Percentiles rank a stretch among this genome's conserved stretches.
Conservation (phyloP, 1,140 invertebrate species). For the Drosophila arawakana region DNA sequence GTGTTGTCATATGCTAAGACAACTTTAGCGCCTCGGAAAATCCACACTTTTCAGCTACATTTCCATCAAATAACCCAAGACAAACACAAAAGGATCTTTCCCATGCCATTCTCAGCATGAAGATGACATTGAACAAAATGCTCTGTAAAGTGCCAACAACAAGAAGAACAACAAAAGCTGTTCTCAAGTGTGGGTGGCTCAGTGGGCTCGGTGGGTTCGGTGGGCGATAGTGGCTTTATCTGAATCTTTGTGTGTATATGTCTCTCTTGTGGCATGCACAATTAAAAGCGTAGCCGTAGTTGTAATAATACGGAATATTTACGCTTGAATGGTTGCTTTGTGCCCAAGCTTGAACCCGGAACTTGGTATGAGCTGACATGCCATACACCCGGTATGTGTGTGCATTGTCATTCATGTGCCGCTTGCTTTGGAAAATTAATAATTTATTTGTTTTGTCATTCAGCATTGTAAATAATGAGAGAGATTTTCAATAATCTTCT, state of each 20-base stretch:
- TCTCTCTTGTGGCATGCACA: slow-evolving; percentile 69
- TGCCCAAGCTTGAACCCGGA: slow-evolving; percentile 30
- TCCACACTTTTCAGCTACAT: slow-evolving; percentile 78
- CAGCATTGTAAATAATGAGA: slow-evolving; percentile 80
- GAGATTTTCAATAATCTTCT: slow-evolving; percentile 83
- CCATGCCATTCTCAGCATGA: slow-evolving; percentile 1
- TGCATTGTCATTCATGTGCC: slow-evolving; percentile 65
- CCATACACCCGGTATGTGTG: slow-evolving; percentile 4
- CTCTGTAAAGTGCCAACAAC: slow-evolving; percentile 45
- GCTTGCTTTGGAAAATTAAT: slow-evolving; percentile 69
- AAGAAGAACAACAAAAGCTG: slow-evolving; percentile 30
- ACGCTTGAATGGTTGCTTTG: slow-evolving; percentile 79
- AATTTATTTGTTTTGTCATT: slow-evolving; percentile 83
- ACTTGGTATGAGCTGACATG: slow-evolving; percentile 2
- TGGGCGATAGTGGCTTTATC: slow-evolving; percentile 16
- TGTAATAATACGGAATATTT: slow-evolving; percentile 79
- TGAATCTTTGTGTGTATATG: slow-evolving; percentile 26
- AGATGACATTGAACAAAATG: slow-evolving; percentile 71
- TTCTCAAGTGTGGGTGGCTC: slow-evolving; percentile 19
- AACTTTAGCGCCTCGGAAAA: slow-evolving; percentile 62
- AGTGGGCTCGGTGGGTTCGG: neutral
- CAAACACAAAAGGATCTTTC: slow-evolving; percentile 12
- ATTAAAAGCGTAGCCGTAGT: slow-evolving; percentile 79
- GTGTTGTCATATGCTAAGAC: slow-evolving; percentile 74
- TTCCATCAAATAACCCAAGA: slow-evolving; percentile 55